Conservation (phyloP, 2,888 invertebrate genomes). For the Argyresthia goedartella region DNA sequence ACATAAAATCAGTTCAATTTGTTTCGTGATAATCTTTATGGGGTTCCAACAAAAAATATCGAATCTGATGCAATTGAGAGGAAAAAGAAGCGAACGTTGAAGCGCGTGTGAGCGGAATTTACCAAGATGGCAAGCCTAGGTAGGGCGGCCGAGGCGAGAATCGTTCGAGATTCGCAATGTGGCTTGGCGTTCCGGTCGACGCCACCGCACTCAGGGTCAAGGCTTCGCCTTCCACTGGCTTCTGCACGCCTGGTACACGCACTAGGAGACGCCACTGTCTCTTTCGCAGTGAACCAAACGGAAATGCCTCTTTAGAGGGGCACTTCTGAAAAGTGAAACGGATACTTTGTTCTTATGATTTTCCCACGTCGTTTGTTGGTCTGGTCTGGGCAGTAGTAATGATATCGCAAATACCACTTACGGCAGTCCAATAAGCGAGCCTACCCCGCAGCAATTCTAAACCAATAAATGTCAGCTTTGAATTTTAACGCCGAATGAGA, state of each 20-base stretch:
- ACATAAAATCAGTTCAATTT: no score
- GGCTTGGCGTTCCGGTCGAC: conserved; percentile 67
- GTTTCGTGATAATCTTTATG: no score
- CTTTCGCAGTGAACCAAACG: conserved; percentile 32
- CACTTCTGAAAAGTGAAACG: conserved; percentile 51
- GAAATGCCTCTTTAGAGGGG: conserved; percentile 26
- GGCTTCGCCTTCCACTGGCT: conserved; percentile 58
- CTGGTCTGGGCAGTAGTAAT: background rate
- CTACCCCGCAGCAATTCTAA: conserved; percentile 9
- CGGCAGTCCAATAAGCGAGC: background rate
- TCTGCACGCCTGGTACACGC: conserved; percentile 52
- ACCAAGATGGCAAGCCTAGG: conserved; percentile 51
- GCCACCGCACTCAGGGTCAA: conserved; percentile 69
- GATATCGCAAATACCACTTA: background rate
- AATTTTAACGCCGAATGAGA: conserved; percentile 21
- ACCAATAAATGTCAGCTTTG: conserved; percentile 31
- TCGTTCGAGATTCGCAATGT: conserved; percentile 55
- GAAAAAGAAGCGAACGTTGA: conserved; percentile 15
- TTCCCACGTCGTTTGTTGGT: conserved; percentile 19
- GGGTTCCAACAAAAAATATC: background rate
- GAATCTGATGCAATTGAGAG: background rate
- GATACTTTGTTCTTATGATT: conserved; percentile 22
- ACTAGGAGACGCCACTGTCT: conserved; percentile 29
- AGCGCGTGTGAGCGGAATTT: conserved; percentile 53
- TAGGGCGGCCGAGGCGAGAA: conserved; percentile 47